Conservation (phyloP, 2,113 vertebrate species). For the Mastomys natalensis region DNA sequence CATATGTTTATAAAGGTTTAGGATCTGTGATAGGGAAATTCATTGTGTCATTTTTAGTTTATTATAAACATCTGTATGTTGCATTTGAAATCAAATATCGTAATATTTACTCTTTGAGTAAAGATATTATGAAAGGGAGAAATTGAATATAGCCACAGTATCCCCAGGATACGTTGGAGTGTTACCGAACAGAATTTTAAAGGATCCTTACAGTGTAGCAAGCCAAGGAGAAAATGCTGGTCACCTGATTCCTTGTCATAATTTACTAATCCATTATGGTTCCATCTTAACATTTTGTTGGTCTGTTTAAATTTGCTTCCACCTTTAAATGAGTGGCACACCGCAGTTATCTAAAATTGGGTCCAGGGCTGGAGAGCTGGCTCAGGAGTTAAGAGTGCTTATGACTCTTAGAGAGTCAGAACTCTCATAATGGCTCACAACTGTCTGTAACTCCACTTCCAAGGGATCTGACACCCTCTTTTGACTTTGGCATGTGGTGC, state of each 20-base stretch:
- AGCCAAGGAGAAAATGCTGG: neutral
- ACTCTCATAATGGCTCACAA: neutral
- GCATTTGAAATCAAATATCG: constrained; percentile 26
- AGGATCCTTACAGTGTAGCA: neutral
- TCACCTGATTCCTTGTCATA: neutral
- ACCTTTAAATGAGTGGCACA: neutral
- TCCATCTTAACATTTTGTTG: constrained; percentile 9
- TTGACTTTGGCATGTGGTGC: neutral
- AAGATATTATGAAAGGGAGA: neutral
- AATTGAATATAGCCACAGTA: neutral
- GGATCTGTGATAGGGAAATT: constrained; percentile 11
- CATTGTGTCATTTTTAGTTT: neutral
- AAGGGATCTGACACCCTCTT: neutral
- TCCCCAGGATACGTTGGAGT: neutral
- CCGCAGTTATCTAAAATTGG: neutral
- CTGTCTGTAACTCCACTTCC: neutral
- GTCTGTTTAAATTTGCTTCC: neutral
- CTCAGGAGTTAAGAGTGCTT: neutral
- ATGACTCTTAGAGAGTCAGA: too few relatives aligned
- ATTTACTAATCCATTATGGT: neutral
- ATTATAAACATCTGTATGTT: neutral
- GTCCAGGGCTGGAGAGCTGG: neutral
- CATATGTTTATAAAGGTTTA: neutral
- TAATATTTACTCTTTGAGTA: constrained; percentile 57
- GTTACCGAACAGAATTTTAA: neutral